Base-by-base conservation (phyloP, 2,797 vertebrate species). In the Xenops minutus region DNA sequence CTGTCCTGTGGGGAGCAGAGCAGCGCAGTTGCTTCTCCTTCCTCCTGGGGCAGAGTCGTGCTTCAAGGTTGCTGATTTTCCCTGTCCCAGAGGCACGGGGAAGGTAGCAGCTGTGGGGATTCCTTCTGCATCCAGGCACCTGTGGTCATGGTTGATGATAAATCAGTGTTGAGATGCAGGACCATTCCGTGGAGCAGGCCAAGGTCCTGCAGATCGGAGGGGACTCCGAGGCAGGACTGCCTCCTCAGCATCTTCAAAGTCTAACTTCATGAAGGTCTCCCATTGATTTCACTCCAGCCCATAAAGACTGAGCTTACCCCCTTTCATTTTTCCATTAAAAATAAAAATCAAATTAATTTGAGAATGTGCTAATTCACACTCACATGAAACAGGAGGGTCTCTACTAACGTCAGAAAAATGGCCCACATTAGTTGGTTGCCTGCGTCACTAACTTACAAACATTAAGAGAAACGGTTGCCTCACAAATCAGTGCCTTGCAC, bases 181-280 rank as follows among this genome's bases (percentile, higher is more conserved):
- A 61, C 26, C 23, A 9, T 41, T 30, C 61, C 23, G 24, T 4
- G 4, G 76, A 75, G 48, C 44, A 72, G 61, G 13, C n/a, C 56
- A 24, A 48, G 10, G 11, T 88, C 48, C 69, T n/a, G 30, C 0
- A 0, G 56, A 24, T 34, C 1, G 0, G 29, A 83, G 37, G 12
- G 9, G 54, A 58, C 20, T 54, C 52, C 0, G 0, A 59, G 75
- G 37, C 64, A 82, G 51, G 24, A 66, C 37, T 58, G 41, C 14
- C 29, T 13, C 26, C 39, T 83, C 32, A 21, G 26, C 7, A 44
- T 49, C 67, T 75, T 58, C 34, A 0, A 72, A 58, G 32, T 54
- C 15, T 37, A 36, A 0, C n/a, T 81, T 51, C 22, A 6, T 41
- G 46, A 83, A 67, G 20, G 39, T 77, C 24, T 84, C 43, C 30